Evolutionary conservation across 2,888 invertebrate genomes (phyloP), one percentile per base, ranked within the genome.

Genomic region (Synanthedon formicaeformis): DNA sequence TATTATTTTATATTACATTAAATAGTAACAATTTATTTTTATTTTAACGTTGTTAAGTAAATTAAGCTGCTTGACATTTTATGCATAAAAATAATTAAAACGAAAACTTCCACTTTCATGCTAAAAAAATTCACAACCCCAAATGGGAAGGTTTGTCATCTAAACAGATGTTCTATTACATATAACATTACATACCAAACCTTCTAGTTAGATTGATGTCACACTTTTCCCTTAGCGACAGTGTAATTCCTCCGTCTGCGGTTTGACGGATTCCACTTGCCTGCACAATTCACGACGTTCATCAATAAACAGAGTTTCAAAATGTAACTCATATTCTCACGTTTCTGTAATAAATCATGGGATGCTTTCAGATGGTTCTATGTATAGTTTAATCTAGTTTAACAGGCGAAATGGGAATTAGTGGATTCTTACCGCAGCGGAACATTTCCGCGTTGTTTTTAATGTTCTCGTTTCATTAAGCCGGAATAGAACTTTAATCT

Each of bases 381-480:
- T 67, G 77, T 82, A 84, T 80, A 83, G 78, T 74, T 71, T 66
- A 69, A 74, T 78, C 70, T 69, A 64, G 68, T 68, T 72, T 74
- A 73, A 76, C 74, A 70, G 71, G 72, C 71, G 68, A 71, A 73
- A 72, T 66, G 68, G 73, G 73, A 76, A 78, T 79, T 76, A 73
- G 76, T 73, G 59, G 66, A 68, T 71, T 76, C 64, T 69, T 68
- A 70, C 69, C 62, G 61, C 66, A 59, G 63, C 58, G 52, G 59
- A 67, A 65, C 66, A 63, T 73, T 79, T 81, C 81, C 81, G 78
- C 70, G 66, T 81, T 71, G 63, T 67, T 64, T 55, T 54, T 59
- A 61, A 56, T 54, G 52, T 40, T 52, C 40, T 53, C 53, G 53
- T 54, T 54, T 49, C 53, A 54, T 54, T 52, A 53, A 41, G 54